Percentiles rank a stretch among this genome's conserved stretches.
phyloP scores from a whole-genome alignment of 2,797 vertebrate species.

The Ctenosaura bakeri region DNA sequence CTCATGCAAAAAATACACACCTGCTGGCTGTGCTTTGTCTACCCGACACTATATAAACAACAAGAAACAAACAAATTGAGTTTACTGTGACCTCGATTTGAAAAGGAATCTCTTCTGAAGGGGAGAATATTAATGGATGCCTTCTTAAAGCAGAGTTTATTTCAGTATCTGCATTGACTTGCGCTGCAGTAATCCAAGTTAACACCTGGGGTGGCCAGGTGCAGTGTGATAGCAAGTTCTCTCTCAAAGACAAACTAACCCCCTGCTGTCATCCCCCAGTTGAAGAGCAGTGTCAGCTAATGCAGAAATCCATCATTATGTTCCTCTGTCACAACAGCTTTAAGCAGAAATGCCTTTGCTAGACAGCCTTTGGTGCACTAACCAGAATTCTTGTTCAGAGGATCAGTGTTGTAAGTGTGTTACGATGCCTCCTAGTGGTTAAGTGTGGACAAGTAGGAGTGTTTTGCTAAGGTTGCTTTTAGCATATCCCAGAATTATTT shows the following conservation, averaged over 20 bases:
- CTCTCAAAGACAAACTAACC: neutral
- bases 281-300: neutral
- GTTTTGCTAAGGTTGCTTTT: neutral
- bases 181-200: neutral
- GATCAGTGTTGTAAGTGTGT: neutral
- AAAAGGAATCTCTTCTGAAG: neutral
- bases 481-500: neutral
- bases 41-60: neutral
- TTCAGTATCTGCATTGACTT: neutral
- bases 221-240: neutral
- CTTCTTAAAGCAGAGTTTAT: neutral
- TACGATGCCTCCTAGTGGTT: neutral
- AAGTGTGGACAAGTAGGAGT: accelerated
- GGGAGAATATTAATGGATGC: neutral
- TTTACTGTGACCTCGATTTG: neutral
- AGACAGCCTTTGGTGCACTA: neutral
- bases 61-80: neutral
- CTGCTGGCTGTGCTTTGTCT: neutral
- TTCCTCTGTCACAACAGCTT: neutral
- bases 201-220: neutral
- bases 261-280: neutral
- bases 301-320: neutral
- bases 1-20: neutral
- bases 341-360: neutral
- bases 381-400: neutral